Conservation (phyloP, 2,797 vertebrate genomes). For the Chloroceryle inda region DNA sequence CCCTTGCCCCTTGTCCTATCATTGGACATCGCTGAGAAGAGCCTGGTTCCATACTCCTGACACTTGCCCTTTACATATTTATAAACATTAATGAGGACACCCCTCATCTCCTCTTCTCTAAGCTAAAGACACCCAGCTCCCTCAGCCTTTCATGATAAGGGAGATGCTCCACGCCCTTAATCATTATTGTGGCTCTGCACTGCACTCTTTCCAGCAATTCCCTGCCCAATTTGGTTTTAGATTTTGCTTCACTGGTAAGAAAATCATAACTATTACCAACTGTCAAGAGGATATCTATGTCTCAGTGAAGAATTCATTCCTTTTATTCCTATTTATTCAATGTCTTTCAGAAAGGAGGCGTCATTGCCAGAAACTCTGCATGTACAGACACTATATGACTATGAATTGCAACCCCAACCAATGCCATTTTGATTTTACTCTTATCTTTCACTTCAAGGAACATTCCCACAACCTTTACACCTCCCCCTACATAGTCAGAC, state of each 20-base stretch:
- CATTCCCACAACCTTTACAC: neutral
- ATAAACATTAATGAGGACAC: too few relatives aligned
- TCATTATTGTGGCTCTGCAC: too few relatives aligned
- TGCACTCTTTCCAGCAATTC: too few relatives aligned
- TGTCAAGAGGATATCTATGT: neutral
- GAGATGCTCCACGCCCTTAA: too few relatives aligned
- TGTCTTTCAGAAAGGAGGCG: neutral
- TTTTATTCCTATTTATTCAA: neutral
- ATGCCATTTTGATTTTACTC: conserved; percentile 3
- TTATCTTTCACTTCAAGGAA: conserved; percentile 39
- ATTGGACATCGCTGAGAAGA: too few relatives aligned
- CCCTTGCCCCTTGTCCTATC: too few relatives aligned
- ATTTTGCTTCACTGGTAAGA: neutral
- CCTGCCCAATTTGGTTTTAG: neutral
- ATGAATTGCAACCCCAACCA: neutral
- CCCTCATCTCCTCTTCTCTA: too few relatives aligned
- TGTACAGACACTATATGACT: neutral
- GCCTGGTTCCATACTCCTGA: too few relatives aligned
- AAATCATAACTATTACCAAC: neutral
- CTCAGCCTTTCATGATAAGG: too few relatives aligned
- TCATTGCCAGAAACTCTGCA: neutral
- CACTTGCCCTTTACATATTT: too few relatives aligned
- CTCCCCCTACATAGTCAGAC: neutral
- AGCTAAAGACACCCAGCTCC: too few relatives aligned
- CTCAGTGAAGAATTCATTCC: neutral